These are phyloP conservation scores for Siniperca obscura DNA, from an alignment of 2,797 vertebrate genomes.

Conservation along the genomic window DNA sequence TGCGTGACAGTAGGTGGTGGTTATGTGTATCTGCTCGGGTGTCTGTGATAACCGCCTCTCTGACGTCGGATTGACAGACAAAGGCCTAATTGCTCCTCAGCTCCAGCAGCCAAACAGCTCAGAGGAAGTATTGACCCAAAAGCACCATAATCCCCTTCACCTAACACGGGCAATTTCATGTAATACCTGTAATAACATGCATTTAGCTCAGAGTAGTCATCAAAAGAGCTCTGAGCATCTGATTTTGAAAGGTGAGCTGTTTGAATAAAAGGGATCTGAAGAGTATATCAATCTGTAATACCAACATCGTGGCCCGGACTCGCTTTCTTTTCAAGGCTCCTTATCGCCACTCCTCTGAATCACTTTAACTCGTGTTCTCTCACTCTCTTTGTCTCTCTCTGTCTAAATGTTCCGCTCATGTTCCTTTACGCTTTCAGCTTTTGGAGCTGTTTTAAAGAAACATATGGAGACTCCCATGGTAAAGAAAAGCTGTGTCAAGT, in stretches of 20 bases:
- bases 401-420: slow-evolving; percentile 45
- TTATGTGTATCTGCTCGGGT: slow-evolving; percentile 30
- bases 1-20: slow-evolving; percentile 42
- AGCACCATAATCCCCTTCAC: slow-evolving; percentile 93
- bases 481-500: slow-evolving; percentile 20
- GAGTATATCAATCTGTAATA: slow-evolving; percentile 84
- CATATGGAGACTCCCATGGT: background rate
- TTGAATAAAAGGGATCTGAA: slow-evolving; percentile 75
- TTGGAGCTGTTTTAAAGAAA: slow-evolving; percentile 22
- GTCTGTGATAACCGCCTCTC: slow-evolving; percentile 84
- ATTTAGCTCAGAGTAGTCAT: slow-evolving; percentile 94
- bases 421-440: slow-evolving; percentile 5
- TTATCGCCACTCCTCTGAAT: slow-evolving; percentile 62
- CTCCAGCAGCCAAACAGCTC: slow-evolving; percentile 83
- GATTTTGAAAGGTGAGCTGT: slow-evolving; percentile 89
- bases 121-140: slow-evolving; percentile 98
- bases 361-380: slow-evolving; percentile 19
- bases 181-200: slow-evolving; percentile 99
- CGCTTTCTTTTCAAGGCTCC: slow-evolving; percentile 43
- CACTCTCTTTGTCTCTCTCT: slow-evolving; percentile 23
- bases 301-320: slow-evolving; percentile 72
- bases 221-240: slow-evolving; percentile 89
- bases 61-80: slow-evolving; percentile 94
- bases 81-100: slow-evolving; percentile 92
- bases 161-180: slow-evolving; percentile 97